phyloP scores from a whole-genome alignment of 1,140 invertebrate species.

The Thaumatotibia leucotreta region DNA sequence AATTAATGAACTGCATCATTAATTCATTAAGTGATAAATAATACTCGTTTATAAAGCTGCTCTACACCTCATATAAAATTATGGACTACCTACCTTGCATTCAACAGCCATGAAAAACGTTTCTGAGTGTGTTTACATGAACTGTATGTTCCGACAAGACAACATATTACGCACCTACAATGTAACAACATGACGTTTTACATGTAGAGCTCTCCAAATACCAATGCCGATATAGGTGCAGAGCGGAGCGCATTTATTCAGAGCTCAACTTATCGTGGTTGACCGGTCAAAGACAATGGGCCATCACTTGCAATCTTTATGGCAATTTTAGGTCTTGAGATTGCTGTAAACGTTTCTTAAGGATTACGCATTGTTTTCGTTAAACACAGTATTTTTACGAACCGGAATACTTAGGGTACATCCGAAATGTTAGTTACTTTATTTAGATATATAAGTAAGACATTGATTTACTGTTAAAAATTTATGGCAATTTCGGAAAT shows the following conservation, averaged over 20 bases:
- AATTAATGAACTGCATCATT: too few relatives aligned
- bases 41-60: too few relatives aligned
- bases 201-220: background rate
- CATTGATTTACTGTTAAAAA: too few relatives aligned
- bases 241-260: background rate
- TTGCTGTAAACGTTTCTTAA: background rate
- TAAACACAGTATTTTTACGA: background rate
- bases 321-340: background rate
- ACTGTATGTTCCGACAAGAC: too few relatives aligned
- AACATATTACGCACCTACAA: background rate
- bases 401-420: too few relatives aligned
- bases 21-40: too few relatives aligned
- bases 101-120: too few relatives aligned
- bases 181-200: background rate
- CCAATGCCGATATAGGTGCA: background rate
- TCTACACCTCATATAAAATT: too few relatives aligned
- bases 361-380: background rate
- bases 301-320: background rate
- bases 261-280: background rate
- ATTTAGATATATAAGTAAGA: too few relatives aligned
- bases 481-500: too few relatives aligned
- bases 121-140: too few relatives aligned
- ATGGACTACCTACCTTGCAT: background rate
- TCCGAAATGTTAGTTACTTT: too few relatives aligned
- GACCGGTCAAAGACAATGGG: background rate